Evolutionary conservation across 2,888 invertebrate species (phyloP).

Genomic region (Limenitis camilla): DNA sequence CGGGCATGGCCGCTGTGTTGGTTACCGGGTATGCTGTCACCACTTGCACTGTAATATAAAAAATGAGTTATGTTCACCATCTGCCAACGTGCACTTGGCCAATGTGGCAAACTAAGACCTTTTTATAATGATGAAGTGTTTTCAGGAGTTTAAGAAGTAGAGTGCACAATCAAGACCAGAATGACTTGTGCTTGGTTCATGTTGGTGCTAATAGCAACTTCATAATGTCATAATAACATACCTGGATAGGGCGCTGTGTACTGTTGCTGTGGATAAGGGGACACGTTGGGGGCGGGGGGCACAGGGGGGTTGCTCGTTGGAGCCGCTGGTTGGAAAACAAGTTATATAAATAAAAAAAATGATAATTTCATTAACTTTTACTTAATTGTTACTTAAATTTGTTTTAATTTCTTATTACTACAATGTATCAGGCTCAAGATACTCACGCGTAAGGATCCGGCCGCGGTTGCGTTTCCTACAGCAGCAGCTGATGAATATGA

Average conservation of each 20-base stretch:
- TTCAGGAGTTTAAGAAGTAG: no score
- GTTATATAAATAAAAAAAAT: background rate
- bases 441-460: slow-evolving; percentile 44
- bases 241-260: slow-evolving; percentile 34
- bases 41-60: slow-evolving; percentile 18
- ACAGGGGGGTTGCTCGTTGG: slow-evolving; percentile 7
- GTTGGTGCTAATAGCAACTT: no score
- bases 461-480: slow-evolving; percentile 37
- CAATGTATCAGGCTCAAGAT: background rate
- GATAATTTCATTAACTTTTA: background rate
- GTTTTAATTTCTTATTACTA: no score
- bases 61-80: background rate
- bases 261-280: slow-evolving; percentile 57
- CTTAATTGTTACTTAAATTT: no score
- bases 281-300: slow-evolving; percentile 19
- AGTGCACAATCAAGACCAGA: no score
- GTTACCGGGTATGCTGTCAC: slow-evolving; percentile 27
- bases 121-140: no score
- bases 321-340: slow-evolving; percentile 5
- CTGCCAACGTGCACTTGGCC: no score
- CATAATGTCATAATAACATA: slow-evolving; percentile 18
- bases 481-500: slow-evolving; percentile 38
- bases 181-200: no score
- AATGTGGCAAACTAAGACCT: no score
- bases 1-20: slow-evolving; percentile 31